Base-by-base conservation (phyloP, 2,113 vertebrate species). In the Amphiprion percula region DNA sequence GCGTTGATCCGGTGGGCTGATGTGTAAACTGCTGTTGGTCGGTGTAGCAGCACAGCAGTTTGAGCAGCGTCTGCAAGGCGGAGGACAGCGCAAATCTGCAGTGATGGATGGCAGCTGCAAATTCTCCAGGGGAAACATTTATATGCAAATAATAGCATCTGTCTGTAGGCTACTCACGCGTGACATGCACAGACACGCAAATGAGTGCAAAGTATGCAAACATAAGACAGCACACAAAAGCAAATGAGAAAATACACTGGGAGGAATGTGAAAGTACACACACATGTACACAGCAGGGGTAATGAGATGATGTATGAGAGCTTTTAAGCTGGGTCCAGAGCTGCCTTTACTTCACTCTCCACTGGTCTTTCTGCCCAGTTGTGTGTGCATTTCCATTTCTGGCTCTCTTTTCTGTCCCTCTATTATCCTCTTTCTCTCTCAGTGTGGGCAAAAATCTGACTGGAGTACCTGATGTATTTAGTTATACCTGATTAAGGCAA, bases 301-400 rank as follows among this genome's bases (percentile, higher is more conserved):
- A 90, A 91, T 89, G 82, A 80, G 63, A 91, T 91, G 90, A 91
- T 90, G 80, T 83, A 91, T 73, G 80, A 87, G 85, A 80, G 83
- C 84, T 80, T 83, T 90, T 89, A 83, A 79, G 63, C 58, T n/a
- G 9, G 10, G 74, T 76, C 68, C 80, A 61, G 68, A 74, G 61
- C 68, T 65, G 72, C 54, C 46, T 76, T 65, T 30, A 23, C 77
- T 82, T 79, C 74, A 68, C 68, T 76, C 80, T 83, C 55, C 62
- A 69, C 73, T 80, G 80, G 50, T 68, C 82, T 73, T 50, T 66
- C 58, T 68, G 60, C 69, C 21, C 54, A 44, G 21, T 76, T 60
- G 46, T 65, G 26, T 59, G 47, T 54, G 61, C 39, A 37, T 44
- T 8, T 68, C 3, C 49, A 3, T 52, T 39, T 55, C 50, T 44